phyloP scores from a whole-genome alignment of 2,888 invertebrate species.

The Lasioglossum marginatum region DNA sequence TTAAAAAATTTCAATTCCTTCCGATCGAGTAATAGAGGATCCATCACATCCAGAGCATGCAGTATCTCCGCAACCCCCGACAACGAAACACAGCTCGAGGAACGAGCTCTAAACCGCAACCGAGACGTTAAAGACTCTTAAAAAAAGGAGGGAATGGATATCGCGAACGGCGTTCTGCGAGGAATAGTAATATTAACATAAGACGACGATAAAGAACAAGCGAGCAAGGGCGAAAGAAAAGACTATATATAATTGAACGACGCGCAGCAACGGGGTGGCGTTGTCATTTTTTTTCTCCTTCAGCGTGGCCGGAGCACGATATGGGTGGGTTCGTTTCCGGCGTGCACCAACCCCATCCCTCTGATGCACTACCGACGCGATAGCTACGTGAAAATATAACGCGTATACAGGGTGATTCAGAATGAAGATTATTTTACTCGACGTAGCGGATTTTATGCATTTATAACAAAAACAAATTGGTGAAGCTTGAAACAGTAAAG shows the following conservation, averaged over 20 bases:
- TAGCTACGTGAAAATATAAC: slow-evolving; percentile 75
- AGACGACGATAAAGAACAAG: slow-evolving; percentile 76
- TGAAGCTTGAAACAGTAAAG: background rate
- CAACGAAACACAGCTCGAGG: background rate
- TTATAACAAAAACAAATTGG: too few species aligned
- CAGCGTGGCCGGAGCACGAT: slow-evolving; percentile 74
- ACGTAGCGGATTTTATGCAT: too few species aligned
- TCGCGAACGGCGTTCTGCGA: slow-evolving; percentile 32
- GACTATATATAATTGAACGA: slow-evolving; percentile 75
- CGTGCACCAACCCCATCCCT: slow-evolving; percentile 41
- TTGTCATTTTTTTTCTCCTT: slow-evolving; percentile 75
- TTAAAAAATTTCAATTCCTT: background rate
- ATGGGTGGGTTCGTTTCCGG: slow-evolving; percentile 74
- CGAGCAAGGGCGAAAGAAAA: slow-evolving; percentile 70
- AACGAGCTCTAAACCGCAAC: background rate
- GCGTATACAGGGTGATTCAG: slow-evolving; percentile 29
- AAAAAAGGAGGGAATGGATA: background rate
- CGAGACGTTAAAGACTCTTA: background rate
- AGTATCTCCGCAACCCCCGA: background rate
- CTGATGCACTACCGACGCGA: slow-evolving; percentile 63
- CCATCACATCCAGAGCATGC: background rate
- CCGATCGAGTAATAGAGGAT: background rate
- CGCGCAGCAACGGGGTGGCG: slow-evolving; percentile 47
- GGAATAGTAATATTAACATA: slow-evolving; percentile 79
- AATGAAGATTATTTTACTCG: background rate